These are phyloP conservation scores for Zootoca vivipara DNA, from an alignment of 2,113 vertebrate genomes.

Conservation along the genomic window DNA sequence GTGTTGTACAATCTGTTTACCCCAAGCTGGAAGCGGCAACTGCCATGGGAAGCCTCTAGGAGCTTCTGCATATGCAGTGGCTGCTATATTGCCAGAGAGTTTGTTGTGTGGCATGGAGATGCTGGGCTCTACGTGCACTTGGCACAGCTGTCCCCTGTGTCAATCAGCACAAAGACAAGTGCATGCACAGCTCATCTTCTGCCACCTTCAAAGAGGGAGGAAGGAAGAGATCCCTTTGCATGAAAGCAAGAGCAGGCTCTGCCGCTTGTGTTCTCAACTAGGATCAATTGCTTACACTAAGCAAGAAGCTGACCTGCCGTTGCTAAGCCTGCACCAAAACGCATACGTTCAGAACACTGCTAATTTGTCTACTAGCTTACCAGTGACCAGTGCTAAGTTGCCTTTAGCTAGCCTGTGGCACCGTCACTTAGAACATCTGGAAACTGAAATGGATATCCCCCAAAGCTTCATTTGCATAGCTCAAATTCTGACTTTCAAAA, in stretches of 20 bases:
- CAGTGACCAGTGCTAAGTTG: neutral
- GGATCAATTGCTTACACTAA: neutral
- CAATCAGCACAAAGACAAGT: neutral
- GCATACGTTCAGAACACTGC: neutral
- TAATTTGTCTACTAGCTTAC: neutral
- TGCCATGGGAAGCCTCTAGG: neutral
- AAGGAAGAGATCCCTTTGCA: neutral
- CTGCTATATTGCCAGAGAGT: too few species aligned
- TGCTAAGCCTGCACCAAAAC: neutral
- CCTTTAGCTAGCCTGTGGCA: neutral
- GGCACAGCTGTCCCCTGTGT: neutral
- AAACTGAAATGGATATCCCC: neutral
- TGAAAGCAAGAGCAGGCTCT: neutral
- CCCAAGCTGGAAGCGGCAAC: neutral
- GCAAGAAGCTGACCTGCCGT: neutral
- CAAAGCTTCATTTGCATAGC: neutral
- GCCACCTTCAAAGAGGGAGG: neutral
- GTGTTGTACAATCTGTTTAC: neutral
- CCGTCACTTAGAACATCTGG: neutral
- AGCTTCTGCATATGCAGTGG: too few species aligned
- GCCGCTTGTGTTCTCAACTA: neutral
- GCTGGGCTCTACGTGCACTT: neutral
- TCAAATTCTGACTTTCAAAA: neutral
- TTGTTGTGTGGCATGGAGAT: neutral
- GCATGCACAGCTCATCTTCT: neutral